Evolutionary conservation across 2,797 vertebrate genomes (phyloP).

Genomic region (Morus bassanus): DNA sequence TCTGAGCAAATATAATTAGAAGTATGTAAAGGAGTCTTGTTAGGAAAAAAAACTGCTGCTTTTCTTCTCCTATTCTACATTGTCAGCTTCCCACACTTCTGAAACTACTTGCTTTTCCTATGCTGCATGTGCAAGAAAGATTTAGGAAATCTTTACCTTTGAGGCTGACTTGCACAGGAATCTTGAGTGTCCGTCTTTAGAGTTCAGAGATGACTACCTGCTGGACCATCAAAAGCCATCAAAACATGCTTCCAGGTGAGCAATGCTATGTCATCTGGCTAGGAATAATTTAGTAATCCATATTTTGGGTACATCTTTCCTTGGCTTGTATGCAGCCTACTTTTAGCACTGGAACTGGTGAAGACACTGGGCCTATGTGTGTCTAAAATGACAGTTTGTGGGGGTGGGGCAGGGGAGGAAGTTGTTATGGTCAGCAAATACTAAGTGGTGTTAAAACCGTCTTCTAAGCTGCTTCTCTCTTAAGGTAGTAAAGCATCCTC

Average conservation of each 20-base stretch:
- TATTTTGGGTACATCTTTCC: not conserved
- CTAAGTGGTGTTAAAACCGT: not conserved
- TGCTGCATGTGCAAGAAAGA: not conserved
- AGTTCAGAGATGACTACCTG: not conserved
- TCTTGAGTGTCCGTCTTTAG: not conserved
- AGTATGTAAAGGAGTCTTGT: not conserved
- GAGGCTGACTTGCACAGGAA: not conserved
- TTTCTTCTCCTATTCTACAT: not conserved
- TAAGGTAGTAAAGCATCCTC: not conserved
- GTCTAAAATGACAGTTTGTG: not conserved
- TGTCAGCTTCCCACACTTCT: not conserved
- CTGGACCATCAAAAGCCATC: not conserved
- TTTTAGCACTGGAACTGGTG: not conserved
- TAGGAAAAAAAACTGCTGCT: not conserved
- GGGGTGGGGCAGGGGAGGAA: too few species aligned
- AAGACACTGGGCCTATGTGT: not conserved
- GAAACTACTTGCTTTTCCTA: not conserved
- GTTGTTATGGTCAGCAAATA: not conserved
- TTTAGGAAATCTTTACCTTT: not conserved
- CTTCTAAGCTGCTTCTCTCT: not conserved
- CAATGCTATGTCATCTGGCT: not conserved
- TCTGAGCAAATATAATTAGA: not conserved
- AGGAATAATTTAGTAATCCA: not conserved
- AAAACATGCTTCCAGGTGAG: not conserved
- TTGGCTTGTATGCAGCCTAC: not conserved